Evolutionary conservation across 2,888 invertebrate species (phyloP).

Genomic region (Nephrotoma appendiculata): DNA sequence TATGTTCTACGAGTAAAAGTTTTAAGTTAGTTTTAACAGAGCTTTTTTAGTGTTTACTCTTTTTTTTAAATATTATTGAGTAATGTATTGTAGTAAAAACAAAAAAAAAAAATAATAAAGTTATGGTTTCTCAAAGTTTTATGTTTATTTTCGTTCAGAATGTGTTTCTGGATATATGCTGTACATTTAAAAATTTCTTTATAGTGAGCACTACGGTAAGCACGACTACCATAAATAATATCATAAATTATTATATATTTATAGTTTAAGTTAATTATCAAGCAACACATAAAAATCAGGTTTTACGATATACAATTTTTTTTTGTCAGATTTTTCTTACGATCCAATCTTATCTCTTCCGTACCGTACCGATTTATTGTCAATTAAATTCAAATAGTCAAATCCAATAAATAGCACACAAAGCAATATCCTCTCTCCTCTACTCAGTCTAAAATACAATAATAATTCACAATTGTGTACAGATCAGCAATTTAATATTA

Average conservation of each 20-base stretch:
- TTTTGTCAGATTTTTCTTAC: no score
- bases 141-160: not conserved
- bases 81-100: not conserved
- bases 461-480: not conserved
- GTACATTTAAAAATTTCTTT: not conserved
- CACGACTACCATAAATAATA: not conserved
- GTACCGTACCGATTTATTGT: not conserved
- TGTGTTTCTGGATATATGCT: not conserved
- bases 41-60: not conserved
- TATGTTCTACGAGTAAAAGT: not conserved
- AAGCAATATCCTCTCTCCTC: not conserved
- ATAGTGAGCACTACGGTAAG: not conserved
- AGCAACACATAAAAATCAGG: not conserved
- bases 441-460: not conserved
- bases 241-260: not conserved
- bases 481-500: not conserved
- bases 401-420: not conserved
- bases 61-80: not conserved
- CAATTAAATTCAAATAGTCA: not conserved
- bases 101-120: not conserved
- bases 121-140: not conserved
- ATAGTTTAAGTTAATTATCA: not conserved
- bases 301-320: not conserved
- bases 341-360: not conserved
- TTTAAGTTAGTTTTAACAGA: not conserved